These are phyloP conservation scores for Synergus itoensis DNA, from an alignment of 2,888 invertebrate genomes.

Conservation along the genomic window DNA sequence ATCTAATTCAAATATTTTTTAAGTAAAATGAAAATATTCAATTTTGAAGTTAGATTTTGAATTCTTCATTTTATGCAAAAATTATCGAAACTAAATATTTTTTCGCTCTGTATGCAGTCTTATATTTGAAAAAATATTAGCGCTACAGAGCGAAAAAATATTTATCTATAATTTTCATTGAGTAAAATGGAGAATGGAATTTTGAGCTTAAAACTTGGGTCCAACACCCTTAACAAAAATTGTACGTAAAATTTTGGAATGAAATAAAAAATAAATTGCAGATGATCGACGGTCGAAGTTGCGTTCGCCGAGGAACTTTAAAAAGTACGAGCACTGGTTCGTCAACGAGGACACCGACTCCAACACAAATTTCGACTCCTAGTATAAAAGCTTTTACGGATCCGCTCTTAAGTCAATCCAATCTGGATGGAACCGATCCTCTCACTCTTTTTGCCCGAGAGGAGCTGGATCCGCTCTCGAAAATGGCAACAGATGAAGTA, in stretches of 20 bases:
- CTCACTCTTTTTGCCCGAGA: slow-evolving; percentile 85
- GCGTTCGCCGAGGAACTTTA: slow-evolving; percentile 78
- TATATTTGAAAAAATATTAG: too few relatives aligned
- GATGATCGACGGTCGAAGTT: slow-evolving; percentile 80
- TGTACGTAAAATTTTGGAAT: background rate
- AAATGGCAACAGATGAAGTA: slow-evolving; percentile 81
- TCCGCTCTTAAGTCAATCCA: slow-evolving; percentile 78
- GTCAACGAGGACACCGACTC: slow-evolving; percentile 77
- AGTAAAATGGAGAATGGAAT: background rate
- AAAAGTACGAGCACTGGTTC: slow-evolving; percentile 79
- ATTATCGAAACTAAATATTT: too few relatives aligned
- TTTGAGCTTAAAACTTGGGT: too few relatives aligned
- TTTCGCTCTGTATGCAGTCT: too few relatives aligned
- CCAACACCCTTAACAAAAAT: background rate
- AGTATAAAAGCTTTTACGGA: slow-evolving; percentile 78
- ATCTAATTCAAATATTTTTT: too few relatives aligned
- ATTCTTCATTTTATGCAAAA: too few relatives aligned
- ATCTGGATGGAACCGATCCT: slow-evolving; percentile 87
- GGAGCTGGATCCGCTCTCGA: slow-evolving; percentile 83
- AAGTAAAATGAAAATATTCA: too few relatives aligned
- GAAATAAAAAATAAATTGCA: slow-evolving; percentile 62
- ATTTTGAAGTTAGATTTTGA: too few relatives aligned
- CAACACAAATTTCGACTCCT: slow-evolving; percentile 72
- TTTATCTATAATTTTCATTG: too few relatives aligned
- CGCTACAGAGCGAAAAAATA: too few relatives aligned